These are phyloP conservation scores for Maconellicoccus hirsutus DNA, from an alignment of 1,140 invertebrate genomes.

Conservation along the genomic window DNA sequence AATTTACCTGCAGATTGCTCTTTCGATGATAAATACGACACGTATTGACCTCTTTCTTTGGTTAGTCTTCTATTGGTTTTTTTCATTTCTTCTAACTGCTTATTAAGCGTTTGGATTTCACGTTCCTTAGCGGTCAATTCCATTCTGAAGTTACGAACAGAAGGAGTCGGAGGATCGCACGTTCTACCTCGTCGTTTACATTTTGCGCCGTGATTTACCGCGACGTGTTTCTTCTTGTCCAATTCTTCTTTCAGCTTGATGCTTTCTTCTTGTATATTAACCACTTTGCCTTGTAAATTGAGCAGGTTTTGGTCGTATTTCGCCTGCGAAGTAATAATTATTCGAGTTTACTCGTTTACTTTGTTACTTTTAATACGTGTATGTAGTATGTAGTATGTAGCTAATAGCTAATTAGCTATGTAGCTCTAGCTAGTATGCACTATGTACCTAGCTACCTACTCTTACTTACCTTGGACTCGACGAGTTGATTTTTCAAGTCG, in stretches of 20 bases:
- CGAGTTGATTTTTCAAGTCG: conserved; percentile 11
- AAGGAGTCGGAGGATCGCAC: neutral
- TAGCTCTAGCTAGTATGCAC: too few relatives aligned
- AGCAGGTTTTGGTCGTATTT: conserved; percentile 11
- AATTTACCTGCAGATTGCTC: neutral
- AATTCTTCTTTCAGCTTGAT: conserved; percentile 8
- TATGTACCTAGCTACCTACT: too few relatives aligned
- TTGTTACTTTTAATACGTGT: neutral
- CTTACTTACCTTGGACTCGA: neutral
- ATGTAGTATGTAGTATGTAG: too few relatives aligned
- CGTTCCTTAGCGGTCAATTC: neutral
- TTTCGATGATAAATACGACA: conserved; percentile 13
- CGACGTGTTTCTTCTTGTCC: neutral
- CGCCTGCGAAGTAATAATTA: neutral
- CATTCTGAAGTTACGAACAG: neutral
- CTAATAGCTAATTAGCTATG: too few relatives aligned
- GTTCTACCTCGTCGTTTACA: conserved; percentile 1
- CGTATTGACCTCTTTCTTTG: neutral
- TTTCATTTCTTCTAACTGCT: neutral
- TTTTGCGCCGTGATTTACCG: neutral
- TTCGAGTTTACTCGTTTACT: neutral
- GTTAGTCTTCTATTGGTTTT: neutral
- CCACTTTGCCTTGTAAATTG: neutral
- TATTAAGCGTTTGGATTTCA: neutral
- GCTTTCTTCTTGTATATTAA: conserved; percentile 16